Base-by-base conservation (phyloP, 2,888 invertebrate genomes). In the Capitulum mitella region DNA sequence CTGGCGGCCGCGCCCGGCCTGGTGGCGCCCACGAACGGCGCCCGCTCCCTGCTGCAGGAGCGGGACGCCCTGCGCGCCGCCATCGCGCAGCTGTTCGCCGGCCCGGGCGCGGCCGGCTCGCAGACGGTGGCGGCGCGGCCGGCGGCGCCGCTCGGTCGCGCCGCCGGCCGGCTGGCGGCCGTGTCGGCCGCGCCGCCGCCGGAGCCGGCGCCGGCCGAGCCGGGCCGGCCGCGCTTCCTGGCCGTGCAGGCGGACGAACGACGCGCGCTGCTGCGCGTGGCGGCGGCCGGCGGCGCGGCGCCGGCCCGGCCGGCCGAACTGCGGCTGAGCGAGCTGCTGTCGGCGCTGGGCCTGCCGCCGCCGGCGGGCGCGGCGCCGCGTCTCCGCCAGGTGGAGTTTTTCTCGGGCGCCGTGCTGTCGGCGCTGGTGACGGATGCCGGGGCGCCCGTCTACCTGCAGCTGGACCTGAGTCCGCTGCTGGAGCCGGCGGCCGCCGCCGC, bases 1-100 rank as follows among this genome's bases (percentile, higher is more conserved):
- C 85, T 95, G 70, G 86, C 89, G 74, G 90, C 91, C 82, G 91
- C 92, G 83, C 88, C 90, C 0, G 87, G 91, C 32, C 90, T 95
- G 82, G 91, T 94, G 83, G 90, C 91, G 19, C 92, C 93, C 82
- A 90, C 92, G 84, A 89, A 89, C 80, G 89, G 90, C 80, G 14
- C 26, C n/a, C 70, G 78, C 6, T 70, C 70, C 26, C 82, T 87
- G 61, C 82, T 86, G 74, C 86, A 86, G 80, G 82, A 86, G 78
- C 84, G 85, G 80, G 83, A 84, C 37, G 81, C 81, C 37, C 80
- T 86, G 40, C 83, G 85, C 78, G 81, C 82, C 34, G 81, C 82
- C 19, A 82, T 86, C 3, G 82, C 83, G 48, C 29, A 37, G 78
- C 79, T 61, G 82, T 43, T 74, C 26, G 78, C 78, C 26, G 75